A percentile compares a stretch with the other conserved stretches of the same genome.
These are phyloP conservation scores for Porites lutea DNA, from an alignment of 64 coral and sea anemone genomes.

Conservation along the genomic window DNA sequence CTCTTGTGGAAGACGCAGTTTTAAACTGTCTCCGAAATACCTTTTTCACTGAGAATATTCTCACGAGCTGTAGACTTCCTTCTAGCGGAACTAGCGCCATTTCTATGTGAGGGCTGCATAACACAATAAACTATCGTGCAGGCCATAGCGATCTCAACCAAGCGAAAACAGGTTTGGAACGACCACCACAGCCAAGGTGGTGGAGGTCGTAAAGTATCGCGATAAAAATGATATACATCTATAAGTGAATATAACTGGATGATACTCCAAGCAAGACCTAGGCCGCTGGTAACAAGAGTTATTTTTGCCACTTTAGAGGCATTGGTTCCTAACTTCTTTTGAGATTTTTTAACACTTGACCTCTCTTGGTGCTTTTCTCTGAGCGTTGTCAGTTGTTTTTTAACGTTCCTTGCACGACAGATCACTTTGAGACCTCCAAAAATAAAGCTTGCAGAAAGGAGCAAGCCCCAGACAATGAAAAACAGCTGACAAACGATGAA, in stretches of 20 bases:
- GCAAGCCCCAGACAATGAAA: slow-evolving; percentile 66
- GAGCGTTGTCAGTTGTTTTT: slow-evolving; percentile 13
- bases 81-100: neutral
- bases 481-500: slow-evolving; percentile 62
- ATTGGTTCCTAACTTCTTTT: neutral
- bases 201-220: neutral
- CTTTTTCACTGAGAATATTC: no score
- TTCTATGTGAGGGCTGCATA: slow-evolving; percentile 27
- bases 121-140: slow-evolving; percentile 62
- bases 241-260: slow-evolving; percentile 47
- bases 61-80: neutral
- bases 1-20: no score
- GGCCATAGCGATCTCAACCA: slow-evolving; percentile 57
- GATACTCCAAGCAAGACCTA: slow-evolving; percentile 40
- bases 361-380: slow-evolving; percentile 26
- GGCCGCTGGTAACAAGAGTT: slow-evolving; percentile 37
- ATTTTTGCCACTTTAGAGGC: slow-evolving; percentile 55
- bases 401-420: neutral
- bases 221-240: slow-evolving; percentile 46
- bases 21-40: no score
- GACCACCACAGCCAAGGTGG: slow-evolving; percentile 60
- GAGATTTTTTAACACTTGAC: neutral
- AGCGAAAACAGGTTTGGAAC: slow-evolving; percentile 68
- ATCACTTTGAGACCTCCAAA: slow-evolving; percentile 75
- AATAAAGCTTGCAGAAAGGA: slow-evolving; percentile 47